Percentiles rank a stretch among this genome's conserved stretches.
Evolutionary conservation across 2,797 vertebrate genomes (phyloP).

Genomic region (Phrynocephalus forsythii): DNA sequence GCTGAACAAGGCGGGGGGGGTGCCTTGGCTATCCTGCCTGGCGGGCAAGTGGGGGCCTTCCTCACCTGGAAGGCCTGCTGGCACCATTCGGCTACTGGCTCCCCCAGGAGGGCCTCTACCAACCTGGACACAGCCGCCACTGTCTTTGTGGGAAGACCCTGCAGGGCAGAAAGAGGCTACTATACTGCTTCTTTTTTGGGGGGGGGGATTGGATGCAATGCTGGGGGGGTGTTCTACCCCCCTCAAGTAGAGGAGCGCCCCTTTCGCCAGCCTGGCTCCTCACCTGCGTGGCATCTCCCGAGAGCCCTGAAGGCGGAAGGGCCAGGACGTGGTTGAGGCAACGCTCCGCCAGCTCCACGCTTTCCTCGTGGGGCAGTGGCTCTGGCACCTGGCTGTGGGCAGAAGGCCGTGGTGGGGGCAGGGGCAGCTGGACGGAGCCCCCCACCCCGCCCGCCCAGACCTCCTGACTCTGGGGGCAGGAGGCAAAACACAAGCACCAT

Average conservation of each 20-base stretch:
- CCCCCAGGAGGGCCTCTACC: neutral
- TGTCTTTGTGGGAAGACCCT: neutral
- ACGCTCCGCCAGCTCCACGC: neutral
- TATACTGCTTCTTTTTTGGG: too few relatives aligned
- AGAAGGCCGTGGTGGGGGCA: too few relatives aligned
- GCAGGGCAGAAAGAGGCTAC: too few relatives aligned
- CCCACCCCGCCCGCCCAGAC: too few relatives aligned
- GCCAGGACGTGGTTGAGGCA: constrained; percentile 1
- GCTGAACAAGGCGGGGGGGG: too few relatives aligned
- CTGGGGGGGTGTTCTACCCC: too few relatives aligned
- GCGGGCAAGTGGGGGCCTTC: neutral
- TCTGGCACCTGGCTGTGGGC: constrained; percentile 10
- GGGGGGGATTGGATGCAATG: too few relatives aligned
- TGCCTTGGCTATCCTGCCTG: too few relatives aligned
- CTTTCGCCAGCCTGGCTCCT: neutral
- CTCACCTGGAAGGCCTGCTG: constrained; percentile 26
- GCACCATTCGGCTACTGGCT: neutral
- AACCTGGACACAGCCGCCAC: neutral
- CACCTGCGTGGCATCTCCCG: neutral
- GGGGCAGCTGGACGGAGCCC: neutral
- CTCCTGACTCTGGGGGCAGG: too few relatives aligned
- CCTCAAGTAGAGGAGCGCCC: neutral
- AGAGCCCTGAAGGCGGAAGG: neutral
- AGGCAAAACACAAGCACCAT: too few relatives aligned
- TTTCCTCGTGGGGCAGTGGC: constrained; percentile 5